Conservation (phyloP, 2,888 invertebrate genomes). For the Amiota mariae region DNA sequence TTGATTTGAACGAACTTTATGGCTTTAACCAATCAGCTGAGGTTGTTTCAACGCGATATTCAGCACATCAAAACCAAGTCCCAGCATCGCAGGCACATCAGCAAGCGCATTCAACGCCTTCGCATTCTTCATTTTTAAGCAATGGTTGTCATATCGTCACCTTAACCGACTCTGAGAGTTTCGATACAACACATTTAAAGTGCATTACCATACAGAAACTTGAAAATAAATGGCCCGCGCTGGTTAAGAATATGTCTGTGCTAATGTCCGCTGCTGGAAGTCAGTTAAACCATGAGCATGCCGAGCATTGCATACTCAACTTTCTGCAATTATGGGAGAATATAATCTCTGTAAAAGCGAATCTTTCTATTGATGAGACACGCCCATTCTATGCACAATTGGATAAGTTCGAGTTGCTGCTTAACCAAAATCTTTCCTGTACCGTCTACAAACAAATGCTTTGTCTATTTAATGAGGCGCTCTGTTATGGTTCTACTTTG, state of each 20-base stretch:
- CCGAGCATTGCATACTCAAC: slow-evolving; percentile 84
- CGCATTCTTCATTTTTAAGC: slow-evolving; percentile 32
- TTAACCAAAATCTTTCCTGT: slow-evolving; percentile 83
- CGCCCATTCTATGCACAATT: slow-evolving; percentile 90
- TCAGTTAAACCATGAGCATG: slow-evolving; percentile 60
- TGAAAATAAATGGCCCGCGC: slow-evolving; percentile 87
- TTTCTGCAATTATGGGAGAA: slow-evolving; percentile 92
- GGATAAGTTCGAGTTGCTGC: slow-evolving; percentile 84
- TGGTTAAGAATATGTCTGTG: slow-evolving; percentile 81
- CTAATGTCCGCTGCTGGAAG: slow-evolving; percentile 56
- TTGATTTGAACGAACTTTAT: slow-evolving; percentile 19
- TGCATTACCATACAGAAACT: slow-evolving; percentile 88
- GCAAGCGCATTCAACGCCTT: neutral
- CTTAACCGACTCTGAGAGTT: slow-evolving; percentile 85
- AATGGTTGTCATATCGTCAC: slow-evolving; percentile 70
- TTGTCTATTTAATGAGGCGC: slow-evolving; percentile 89
- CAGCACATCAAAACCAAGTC: neutral
- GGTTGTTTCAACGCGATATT: neutral
- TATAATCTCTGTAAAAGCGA: slow-evolving; percentile 91
- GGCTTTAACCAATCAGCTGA: slow-evolving; percentile 1
- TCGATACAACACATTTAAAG: slow-evolving; percentile 89
- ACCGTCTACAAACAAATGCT: slow-evolving; percentile 89
- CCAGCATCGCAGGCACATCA: neutral
- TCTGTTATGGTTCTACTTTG: slow-evolving; percentile 92
- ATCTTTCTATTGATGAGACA: slow-evolving; percentile 90